Evolutionary conservation across 2,797 vertebrate species (phyloP).

Genomic region (Coregonus ussuriensis): DNA sequence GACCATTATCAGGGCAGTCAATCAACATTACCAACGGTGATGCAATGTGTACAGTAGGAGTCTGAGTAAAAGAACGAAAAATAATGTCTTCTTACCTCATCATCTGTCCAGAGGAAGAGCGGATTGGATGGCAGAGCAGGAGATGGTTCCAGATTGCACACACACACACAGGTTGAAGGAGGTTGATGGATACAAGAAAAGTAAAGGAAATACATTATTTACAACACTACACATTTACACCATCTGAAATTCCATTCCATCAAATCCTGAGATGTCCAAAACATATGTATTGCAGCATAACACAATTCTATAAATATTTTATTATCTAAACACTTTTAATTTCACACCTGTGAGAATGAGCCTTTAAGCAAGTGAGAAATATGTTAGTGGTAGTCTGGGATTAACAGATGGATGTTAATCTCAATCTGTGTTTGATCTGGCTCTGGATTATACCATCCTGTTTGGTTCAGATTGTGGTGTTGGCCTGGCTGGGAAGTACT

Average conservation of each 20-base stretch:
- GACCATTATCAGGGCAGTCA: not conserved
- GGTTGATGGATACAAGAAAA: slow-evolving; percentile 31
- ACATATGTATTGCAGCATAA: not conserved
- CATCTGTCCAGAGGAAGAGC: slow-evolving; percentile 57
- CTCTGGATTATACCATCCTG: not conserved
- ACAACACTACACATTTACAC: slow-evolving; percentile 29
- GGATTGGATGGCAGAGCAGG: slow-evolving; percentile 28
- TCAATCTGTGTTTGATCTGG: slow-evolving; percentile 17
- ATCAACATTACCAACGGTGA: not conserved
- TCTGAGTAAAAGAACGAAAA: not conserved
- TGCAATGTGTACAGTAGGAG: not conserved
- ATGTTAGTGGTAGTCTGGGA: not conserved
- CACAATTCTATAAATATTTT: not conserved
- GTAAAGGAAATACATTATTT: slow-evolving; percentile 32
- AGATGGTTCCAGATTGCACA: slow-evolving; percentile 25
- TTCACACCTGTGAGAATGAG: slow-evolving; percentile 5
- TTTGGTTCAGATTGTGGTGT: not conserved
- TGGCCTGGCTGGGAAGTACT: slow-evolving; percentile 4
- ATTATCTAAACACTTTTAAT: not conserved
- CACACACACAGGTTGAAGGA: slow-evolving; percentile 22
- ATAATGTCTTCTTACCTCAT: slow-evolving; percentile 69
- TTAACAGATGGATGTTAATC: slow-evolving; percentile 4
- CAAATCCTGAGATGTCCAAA: not conserved
- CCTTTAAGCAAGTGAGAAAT: not conserved
- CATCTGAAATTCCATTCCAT: not conserved